Evolutionary conservation across 2,888 invertebrate genomes (phyloP), one percentile per base, ranked within the genome.

Genomic region (Apomyelois bistriatella): DNA sequence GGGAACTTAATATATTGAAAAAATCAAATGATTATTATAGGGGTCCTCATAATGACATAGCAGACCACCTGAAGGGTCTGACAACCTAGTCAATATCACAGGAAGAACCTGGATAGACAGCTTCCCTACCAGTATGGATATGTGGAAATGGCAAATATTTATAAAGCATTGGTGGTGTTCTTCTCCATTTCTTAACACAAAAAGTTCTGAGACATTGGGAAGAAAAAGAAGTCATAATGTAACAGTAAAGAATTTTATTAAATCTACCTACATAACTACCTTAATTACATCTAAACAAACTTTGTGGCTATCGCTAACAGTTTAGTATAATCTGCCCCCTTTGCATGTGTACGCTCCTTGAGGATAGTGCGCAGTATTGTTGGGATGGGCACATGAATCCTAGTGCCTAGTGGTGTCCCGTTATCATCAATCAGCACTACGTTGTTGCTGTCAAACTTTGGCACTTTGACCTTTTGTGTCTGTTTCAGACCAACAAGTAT

Each of bases 301-400:
- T 92, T 95, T 46, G 96, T 94, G 6, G 98, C 96, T 64, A 99
- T 96, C 1, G 97, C 95, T 65, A 99, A 82, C 48, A 99, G 82
- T 85, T 99, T 99, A 0, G 98, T 97, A 74, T 97, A 97, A 86
- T 98, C 97, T 0, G 96, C 95, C 13, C 96, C 95, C 80, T 97
- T 97, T 0, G 94, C 88, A 55, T 94, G 92, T 0, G 96, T 96
- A 72, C 94, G 94, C 65, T 95, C 94, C 77, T 96, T 97, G 35
- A 97, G 89, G 57, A 96, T 94, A 8, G 95, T 96, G 52, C 98
- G 91, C 48, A 99, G 88, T 57, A 96, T 92, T 2, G 97, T 96
- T 0, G 99, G 99, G 58, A 99, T 95, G 0, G 99, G 99, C 1
- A 97, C 98, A 67, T 96, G 95, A 64, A 99, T 97, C 65, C 99